Percentiles rank a stretch among this genome's conserved stretches.
Conservation (phyloP, 2,888 invertebrate genomes). For the Lobophora halterata region DNA sequence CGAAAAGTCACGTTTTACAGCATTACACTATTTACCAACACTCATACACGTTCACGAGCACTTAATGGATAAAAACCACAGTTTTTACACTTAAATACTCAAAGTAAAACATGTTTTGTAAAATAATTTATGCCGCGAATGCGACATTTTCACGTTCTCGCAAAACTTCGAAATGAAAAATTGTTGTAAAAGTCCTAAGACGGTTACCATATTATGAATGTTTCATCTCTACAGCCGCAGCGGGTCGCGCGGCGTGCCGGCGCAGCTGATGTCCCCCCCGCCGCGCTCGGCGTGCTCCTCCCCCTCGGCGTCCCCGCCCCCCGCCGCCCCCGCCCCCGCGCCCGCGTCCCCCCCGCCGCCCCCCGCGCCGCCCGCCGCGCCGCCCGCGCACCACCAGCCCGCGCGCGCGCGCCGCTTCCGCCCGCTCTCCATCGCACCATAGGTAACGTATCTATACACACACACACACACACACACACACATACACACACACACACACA, state of each 20-base stretch:
- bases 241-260: conserved; percentile 71
- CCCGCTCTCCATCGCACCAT: conserved; percentile 67
- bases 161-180: too few relatives aligned
- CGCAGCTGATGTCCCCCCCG: conserved; percentile 59
- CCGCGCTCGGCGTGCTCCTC: conserved; percentile 47
- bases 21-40: too few relatives aligned
- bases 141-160: too few relatives aligned
- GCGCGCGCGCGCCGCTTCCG: conserved; percentile 69
- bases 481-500: too few relatives aligned
- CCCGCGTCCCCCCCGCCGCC: conserved; percentile 42
- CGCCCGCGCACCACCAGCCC: conserved; percentile 67
- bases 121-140: too few relatives aligned
- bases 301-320: conserved; percentile 42
- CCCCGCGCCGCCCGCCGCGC: conserved; percentile 61
- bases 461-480: too few relatives aligned
- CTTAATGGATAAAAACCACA: too few relatives aligned
- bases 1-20: too few relatives aligned
- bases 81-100: too few relatives aligned
- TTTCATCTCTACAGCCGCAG: conserved; percentile 36
- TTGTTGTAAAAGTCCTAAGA: too few relatives aligned
- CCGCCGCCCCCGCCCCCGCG: conserved; percentile 31
- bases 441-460: conserved; percentile 32
- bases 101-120: too few relatives aligned
- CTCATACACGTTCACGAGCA: too few relatives aligned
- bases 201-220: neutral